A percentile compares a stretch with the other conserved stretches of the same genome.
phyloP scores from a whole-genome alignment of 2,797 vertebrate species.

The Callimico goeldii region DNA sequence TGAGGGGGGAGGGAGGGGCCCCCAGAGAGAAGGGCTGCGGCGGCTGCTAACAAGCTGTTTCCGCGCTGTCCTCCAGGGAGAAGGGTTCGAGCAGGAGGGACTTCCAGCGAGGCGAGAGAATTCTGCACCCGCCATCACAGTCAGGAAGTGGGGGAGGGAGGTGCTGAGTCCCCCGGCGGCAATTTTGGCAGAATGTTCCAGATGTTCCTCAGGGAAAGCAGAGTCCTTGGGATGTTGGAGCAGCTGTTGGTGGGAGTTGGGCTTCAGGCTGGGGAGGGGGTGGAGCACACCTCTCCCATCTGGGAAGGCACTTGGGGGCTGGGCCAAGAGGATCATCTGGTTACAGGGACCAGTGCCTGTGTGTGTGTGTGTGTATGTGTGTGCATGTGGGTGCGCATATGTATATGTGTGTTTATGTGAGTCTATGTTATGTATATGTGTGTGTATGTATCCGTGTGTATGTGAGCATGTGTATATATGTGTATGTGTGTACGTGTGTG shows the following conservation, averaged over 20 bases:
- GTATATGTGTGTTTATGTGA: too few species aligned
- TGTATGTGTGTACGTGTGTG: too few species aligned
- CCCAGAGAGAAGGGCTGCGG: fast-evolving
- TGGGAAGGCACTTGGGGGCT: background rate
- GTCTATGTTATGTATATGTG: too few species aligned
- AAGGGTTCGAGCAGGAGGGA: fast-evolving
- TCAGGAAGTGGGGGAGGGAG: background rate
- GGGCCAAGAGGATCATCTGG: background rate
- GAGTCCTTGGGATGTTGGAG: background rate
- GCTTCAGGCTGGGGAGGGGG: background rate
- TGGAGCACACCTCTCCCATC: too few species aligned
- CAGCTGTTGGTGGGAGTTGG: background rate
- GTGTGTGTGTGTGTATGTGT: too few species aligned
- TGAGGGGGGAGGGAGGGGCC: too few species aligned
- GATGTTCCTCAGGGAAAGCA: background rate
- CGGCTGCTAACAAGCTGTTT: background rate
- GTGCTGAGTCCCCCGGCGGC: background rate
- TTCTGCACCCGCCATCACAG: background rate
- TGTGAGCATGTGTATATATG: fast-evolving
- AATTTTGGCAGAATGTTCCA: slow-evolving; percentile 26
- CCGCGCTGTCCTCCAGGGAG: background rate
- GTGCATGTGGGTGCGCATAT: fast-evolving
- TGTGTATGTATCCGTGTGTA: too few species aligned
- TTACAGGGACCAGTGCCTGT: background rate
- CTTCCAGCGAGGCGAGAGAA: background rate